A percentile compares a stretch with the other conserved stretches of the same genome.
These are phyloP conservation scores for Merodon equestris DNA, from an alignment of 2,888 invertebrate genomes.

Conservation along the genomic window DNA sequence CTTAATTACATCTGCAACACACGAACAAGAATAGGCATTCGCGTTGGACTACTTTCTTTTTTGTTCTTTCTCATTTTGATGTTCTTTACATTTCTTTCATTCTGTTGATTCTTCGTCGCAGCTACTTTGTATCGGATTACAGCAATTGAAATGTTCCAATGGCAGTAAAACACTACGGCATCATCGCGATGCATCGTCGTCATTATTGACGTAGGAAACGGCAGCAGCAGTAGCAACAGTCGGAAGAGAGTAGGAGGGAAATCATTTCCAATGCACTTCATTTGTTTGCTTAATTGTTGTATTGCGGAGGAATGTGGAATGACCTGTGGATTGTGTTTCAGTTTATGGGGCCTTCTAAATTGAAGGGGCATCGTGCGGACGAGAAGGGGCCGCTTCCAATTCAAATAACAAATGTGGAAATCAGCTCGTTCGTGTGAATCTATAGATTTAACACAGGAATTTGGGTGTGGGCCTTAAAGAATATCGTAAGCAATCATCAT, in stretches of 20 bases:
- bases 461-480: no score
- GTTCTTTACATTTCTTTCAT: conserved; percentile 1
- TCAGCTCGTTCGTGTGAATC: no score
- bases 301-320: conserved; percentile 42
- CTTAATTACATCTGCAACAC: conserved; percentile 65
- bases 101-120: conserved; percentile 5
- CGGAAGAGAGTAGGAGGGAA: neutral
- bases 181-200: neutral
- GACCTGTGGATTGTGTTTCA: no score
- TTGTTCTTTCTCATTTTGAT: conserved; percentile 16
- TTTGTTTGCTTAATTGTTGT: conserved; percentile 62
- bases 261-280: conserved; percentile 53
- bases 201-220: conserved; percentile 1
- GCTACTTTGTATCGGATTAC: conserved; percentile 67
- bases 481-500: no score
- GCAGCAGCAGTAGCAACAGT: neutral
- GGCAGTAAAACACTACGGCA: conserved; percentile 45
- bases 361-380: no score
- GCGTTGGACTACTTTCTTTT: conserved; percentile 47
- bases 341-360: no score
- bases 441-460: no score
- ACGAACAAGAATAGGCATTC: conserved; percentile 50
- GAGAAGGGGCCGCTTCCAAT: no score
- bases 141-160: conserved; percentile 65
- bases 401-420: no score